These are phyloP conservation scores for Drosophila pegasa DNA, from an alignment of 2,888 invertebrate genomes.

Conservation along the genomic window DNA sequence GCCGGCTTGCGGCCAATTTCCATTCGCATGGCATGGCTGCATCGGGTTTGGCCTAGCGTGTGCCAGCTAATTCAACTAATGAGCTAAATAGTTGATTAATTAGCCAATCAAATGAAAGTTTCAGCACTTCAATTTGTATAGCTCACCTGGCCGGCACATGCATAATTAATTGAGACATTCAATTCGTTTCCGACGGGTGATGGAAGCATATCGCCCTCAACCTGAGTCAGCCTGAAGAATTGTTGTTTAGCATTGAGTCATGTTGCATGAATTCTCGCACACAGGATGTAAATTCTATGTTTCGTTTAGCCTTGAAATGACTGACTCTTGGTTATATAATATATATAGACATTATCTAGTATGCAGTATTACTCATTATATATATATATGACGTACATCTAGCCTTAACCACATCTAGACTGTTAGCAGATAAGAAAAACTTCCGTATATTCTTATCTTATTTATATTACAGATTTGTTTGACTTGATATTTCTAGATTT, in stretches of 20 bases:
- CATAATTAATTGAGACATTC: conserved; percentile 26
- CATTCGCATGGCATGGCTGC: conserved; percentile 1
- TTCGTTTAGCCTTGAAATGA: conserved; percentile 4
- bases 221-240: conserved; percentile 3
- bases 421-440: not conserved
- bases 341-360: not conserved
- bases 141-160: not conserved
- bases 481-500: not conserved
- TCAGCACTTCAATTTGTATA: conserved; percentile 16
- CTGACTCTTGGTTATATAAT: not conserved
- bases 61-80: conserved; percentile 39
- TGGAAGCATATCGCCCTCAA: not conserved
- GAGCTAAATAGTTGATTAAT: conserved; percentile 63
- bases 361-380: conserved; percentile 26
- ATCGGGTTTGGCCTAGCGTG: not conserved
- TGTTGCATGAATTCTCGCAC: not conserved
- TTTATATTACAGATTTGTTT: not conserved
- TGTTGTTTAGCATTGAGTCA: not conserved
- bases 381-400: not conserved
- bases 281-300: conserved; percentile 2
- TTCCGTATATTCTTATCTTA: conserved; percentile 1
- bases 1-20: conserved; percentile 39
- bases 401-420: not conserved
- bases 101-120: conserved; percentile 41
- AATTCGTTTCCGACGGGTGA: conserved; percentile 22